Evolutionary conservation across 2,113 vertebrate genomes (phyloP).

Genomic region (Rynchops niger): DNA sequence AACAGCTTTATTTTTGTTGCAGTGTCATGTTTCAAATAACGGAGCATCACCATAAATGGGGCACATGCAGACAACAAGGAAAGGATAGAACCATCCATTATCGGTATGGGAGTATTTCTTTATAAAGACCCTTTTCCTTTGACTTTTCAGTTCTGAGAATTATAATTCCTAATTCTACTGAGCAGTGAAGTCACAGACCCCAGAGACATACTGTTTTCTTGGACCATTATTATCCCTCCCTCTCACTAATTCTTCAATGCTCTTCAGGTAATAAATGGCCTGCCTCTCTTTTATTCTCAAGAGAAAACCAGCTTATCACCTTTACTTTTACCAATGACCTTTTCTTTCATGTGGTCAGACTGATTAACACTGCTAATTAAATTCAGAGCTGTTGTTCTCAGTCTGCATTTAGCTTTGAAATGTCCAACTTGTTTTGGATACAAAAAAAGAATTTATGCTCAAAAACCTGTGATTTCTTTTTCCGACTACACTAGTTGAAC

Average conservation of each 20-base stretch:
- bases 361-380: not conserved
- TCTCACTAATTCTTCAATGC: not conserved
- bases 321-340: not conserved
- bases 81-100: not conserved
- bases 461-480: not conserved
- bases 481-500: not conserved
- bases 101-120: not conserved
- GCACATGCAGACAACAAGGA: not conserved
- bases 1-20: not conserved
- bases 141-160: not conserved
- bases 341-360: not conserved
- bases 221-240: not conserved
- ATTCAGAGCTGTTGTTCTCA: not conserved
- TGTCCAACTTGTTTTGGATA: not conserved
- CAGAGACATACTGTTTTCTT: not conserved
- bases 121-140: not conserved
- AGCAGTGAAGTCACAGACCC: not conserved
- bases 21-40: not conserved
- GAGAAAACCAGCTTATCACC: not conserved
- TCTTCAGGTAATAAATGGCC: not conserved
- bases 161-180: not conserved
- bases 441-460: not conserved
- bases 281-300: not conserved
- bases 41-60: not conserved
- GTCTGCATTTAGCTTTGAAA: not conserved